These are phyloP conservation scores for Stenopsyche tienmushanensis DNA, from an alignment of 1,140 invertebrate genomes.

Conservation along the genomic window DNA sequence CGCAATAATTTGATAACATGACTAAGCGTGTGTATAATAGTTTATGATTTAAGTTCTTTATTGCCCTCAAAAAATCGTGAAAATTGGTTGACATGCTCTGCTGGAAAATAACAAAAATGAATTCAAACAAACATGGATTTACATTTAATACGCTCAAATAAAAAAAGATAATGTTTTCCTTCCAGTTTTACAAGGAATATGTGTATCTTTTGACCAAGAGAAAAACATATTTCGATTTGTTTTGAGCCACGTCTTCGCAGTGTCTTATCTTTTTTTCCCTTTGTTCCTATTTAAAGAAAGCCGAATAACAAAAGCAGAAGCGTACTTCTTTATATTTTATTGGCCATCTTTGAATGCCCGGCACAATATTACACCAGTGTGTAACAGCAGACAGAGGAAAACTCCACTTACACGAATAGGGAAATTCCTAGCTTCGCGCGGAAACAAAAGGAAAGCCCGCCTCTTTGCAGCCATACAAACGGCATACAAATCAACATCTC, in stretches of 20 bases:
- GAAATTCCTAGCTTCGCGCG: neutral
- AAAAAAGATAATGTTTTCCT: no score
- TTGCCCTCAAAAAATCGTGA: no score
- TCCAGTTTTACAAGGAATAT: no score
- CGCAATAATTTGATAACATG: no score
- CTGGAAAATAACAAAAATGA: no score
- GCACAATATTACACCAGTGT: constrained; percentile 6
- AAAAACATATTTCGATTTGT: constrained; percentile 1
- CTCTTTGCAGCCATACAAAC: neutral
- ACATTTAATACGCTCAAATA: no score
- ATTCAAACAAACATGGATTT: no score
- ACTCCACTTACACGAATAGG: neutral
- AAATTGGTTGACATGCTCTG: no score
- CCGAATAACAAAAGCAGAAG: constrained; percentile 6
- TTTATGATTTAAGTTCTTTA: no score
- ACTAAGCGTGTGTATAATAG: no score
- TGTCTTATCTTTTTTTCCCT: constrained; percentile 4
- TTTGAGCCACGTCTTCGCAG: neutral
- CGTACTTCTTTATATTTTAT: constrained; percentile 11
- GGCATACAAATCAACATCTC: no score
- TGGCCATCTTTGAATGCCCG: constrained; percentile 6
- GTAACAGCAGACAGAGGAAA: neutral
- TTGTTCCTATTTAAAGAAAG: constrained; percentile 2
- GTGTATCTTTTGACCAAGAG: no score
- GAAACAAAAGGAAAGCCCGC: constrained; percentile 4